These are phyloP conservation scores for Phalanger gymnotis DNA, from an alignment of 2,797 vertebrate genomes.

Conservation along the genomic window DNA sequence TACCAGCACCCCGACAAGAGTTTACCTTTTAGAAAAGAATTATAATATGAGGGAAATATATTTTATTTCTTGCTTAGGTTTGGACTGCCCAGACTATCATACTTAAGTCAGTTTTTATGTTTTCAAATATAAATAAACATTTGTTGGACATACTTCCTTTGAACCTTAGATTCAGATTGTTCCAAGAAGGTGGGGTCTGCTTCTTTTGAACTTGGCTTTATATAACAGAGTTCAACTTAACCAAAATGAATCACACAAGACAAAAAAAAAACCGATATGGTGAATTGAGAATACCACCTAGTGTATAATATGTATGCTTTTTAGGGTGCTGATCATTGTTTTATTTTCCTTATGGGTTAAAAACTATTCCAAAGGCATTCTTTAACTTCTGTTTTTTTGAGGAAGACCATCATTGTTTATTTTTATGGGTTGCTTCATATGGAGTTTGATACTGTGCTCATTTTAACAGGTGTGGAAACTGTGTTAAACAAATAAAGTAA, in stretches of 20 bases:
- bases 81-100: slow-evolving; percentile 22
- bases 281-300: background rate
- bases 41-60: background rate
- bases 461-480: slow-evolving; percentile 1
- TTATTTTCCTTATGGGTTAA: background rate
- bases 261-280: background rate
- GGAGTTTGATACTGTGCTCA: background rate
- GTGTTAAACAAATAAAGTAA: background rate
- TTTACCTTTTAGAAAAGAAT: background rate
- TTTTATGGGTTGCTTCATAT: background rate
- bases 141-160: background rate
- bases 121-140: slow-evolving; percentile 19
- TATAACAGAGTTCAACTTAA: background rate
- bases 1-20: background rate
- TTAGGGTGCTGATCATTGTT: background rate
- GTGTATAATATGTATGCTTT: background rate
- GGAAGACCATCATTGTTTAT: background rate
- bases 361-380: background rate
- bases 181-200: background rate
- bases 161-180: background rate
- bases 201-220: background rate
- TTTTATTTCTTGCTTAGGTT: background rate
- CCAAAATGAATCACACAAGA: background rate
- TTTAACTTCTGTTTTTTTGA: background rate
- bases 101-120: slow-evolving; percentile 54